phyloP scores from a whole-genome alignment of 2,113 vertebrate species.

The Sturnira hondurensis region DNA sequence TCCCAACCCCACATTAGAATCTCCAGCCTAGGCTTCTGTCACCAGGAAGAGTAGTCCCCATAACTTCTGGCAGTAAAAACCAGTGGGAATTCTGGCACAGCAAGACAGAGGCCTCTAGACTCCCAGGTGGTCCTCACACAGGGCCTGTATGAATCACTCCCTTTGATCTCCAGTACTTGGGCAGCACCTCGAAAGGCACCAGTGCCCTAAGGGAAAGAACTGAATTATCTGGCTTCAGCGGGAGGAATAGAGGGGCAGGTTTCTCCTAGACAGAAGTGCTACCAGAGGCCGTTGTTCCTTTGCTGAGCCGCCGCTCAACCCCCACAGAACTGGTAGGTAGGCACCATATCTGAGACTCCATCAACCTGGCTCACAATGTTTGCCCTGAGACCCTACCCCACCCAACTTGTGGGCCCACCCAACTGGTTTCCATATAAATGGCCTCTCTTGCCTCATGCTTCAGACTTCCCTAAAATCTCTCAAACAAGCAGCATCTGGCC shows the following conservation, averaged over 20 bases:
- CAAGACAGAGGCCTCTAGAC: not conserved
- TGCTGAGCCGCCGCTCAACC: too few species aligned
- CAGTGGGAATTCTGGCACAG: not conserved
- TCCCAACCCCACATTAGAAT: not conserved
- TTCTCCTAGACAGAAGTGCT: not conserved
- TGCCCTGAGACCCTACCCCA: not conserved
- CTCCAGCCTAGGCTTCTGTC: not conserved
- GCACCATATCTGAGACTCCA: not conserved
- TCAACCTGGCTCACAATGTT: not conserved
- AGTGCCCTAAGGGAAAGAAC: not conserved
- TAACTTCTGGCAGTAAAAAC: not conserved
- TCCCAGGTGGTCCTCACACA: not conserved
- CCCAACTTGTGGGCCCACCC: too few species aligned
- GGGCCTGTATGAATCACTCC: not conserved
- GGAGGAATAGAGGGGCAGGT: not conserved
- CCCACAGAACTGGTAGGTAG: not conserved
- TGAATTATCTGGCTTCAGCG: not conserved
- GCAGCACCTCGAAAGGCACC: not conserved
- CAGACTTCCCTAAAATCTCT: not conserved
- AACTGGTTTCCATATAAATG: not conserved
- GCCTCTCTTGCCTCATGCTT: not conserved
- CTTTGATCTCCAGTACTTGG: not conserved
- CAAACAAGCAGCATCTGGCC: not conserved
- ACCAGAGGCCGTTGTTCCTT: not conserved
- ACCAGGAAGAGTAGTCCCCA: not conserved